Evolutionary conservation across 2,888 invertebrate species (phyloP), one percentile per base, ranked within the genome.

Genomic region (Sphaerophoria rueppellii): DNA sequence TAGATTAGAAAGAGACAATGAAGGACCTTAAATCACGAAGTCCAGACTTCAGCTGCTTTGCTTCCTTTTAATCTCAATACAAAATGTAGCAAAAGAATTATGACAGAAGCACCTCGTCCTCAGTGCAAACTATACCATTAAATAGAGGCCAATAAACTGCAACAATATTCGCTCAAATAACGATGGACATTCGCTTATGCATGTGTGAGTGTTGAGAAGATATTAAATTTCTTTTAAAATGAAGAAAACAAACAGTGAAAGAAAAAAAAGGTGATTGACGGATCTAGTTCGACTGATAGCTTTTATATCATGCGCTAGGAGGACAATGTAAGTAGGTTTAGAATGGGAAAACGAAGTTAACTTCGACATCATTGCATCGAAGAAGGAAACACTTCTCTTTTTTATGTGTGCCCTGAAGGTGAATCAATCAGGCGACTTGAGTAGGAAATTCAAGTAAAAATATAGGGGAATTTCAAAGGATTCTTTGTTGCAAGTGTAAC

Each of bases 81-180:
- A 43, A 43, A 43, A 3, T 4, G 11, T 9, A 48, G 65, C 16
- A 4, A 60, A 16, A 40, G 12, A 40, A 58, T 40, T 24, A 35
- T 14, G 35, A n/a, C 50, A 50, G n/a, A 16, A 16, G 54, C 46
- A 40, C 37, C n/a, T n/a, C n/a, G n/a, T 71, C 52, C 57, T 52
- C 58, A 67, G 67, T 50, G 67, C 78, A 65, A n/a, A n/a, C n/a
- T n/a, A n/a, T 37, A 67, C 48, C 37, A 65, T 16, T 11, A 71
- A 55, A 76, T 37, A 54, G 52, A 72, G 71, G 65, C 77, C 72
- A 77, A 82, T 72, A 82, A 82, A 71, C 71, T 65, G 77, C 81
- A 67, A 6, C 46, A 67, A 4, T 52, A 34, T 7, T 54, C 4
- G 7, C 0, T 5, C 4, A 5, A 43, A 55, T 37, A 40, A 37